Conservation (phyloP, 2,888 invertebrate genomes). For the Brachyptera putata region DNA sequence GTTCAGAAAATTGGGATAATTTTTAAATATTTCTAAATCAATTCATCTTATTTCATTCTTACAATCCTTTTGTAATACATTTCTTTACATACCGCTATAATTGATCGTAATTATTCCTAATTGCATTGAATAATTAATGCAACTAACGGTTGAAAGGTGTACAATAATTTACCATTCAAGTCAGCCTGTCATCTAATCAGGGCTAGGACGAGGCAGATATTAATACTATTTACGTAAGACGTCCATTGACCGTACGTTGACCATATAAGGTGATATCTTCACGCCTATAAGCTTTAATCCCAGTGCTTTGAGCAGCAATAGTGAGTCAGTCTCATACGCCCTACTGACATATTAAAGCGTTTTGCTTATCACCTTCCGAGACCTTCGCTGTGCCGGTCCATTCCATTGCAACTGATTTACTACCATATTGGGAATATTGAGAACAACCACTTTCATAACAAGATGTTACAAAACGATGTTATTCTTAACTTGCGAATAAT, state of each 20-base stretch:
- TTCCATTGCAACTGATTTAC: neutral
- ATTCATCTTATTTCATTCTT: too few relatives aligned
- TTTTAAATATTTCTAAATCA: too few relatives aligned
- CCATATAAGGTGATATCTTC: slow-evolving; percentile 13
- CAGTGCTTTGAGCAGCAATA: too few relatives aligned
- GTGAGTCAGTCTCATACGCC: slow-evolving; percentile 7
- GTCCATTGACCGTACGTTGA: slow-evolving; percentile 2
- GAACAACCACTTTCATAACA: slow-evolving; percentile 19
- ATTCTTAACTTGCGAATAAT: neutral
- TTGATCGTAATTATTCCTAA: too few relatives aligned
- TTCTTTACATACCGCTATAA: too few relatives aligned
- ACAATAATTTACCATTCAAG: neutral
- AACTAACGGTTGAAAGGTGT: neutral
- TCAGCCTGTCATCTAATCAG: too few relatives aligned
- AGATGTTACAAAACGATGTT: neutral
- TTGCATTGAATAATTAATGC: too few relatives aligned
- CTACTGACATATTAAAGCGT: slow-evolving; percentile 13
- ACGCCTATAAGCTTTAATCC: neutral
- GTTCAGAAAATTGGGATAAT: too few relatives aligned
- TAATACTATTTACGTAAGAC: neutral
- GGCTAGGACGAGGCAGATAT: too few relatives aligned
- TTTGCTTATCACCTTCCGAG: slow-evolving; percentile 9
- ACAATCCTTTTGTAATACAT: too few relatives aligned
- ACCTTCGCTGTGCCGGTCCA: slow-evolving; percentile 1
- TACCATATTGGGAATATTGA: slow-evolving; percentile 12